Percentiles rank a stretch among this genome's conserved stretches.
These are phyloP conservation scores for Glaucidium brasilianum DNA, from an alignment of 2,113 vertebrate genomes.

Conservation along the genomic window DNA sequence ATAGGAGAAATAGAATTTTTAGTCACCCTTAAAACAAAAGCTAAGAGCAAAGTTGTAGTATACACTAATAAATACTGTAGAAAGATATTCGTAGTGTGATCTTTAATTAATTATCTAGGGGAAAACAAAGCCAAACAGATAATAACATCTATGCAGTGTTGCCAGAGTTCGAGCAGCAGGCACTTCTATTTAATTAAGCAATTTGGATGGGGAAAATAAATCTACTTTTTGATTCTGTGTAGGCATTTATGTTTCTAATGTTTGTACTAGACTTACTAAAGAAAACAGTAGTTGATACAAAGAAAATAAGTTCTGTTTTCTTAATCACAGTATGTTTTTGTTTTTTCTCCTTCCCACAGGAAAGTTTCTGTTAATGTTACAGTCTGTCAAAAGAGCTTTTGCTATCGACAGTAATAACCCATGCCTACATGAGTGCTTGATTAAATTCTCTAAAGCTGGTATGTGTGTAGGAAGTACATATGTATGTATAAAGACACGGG, in stretches of 20 bases:
- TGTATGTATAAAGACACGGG: not conserved
- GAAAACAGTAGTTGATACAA: not conserved
- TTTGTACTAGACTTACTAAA: not conserved
- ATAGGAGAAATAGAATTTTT: not conserved
- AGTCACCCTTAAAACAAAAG: not conserved
- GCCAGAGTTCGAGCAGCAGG: not conserved
- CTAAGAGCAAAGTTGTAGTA: not conserved
- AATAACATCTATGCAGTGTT: not conserved
- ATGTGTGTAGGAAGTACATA: slow-evolving; percentile 1
- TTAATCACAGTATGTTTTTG: not conserved
- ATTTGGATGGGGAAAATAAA: not conserved
- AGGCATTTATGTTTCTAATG: not conserved
- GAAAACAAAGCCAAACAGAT: not conserved
- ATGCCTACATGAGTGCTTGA: slow-evolving; percentile 82
- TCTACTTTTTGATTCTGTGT: not conserved
- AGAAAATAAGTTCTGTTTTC: not conserved
- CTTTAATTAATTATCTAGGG: not conserved
- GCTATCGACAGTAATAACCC: slow-evolving; percentile 77
- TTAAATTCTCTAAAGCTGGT: slow-evolving; percentile 82
- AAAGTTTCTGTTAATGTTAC: slow-evolving; percentile 81
- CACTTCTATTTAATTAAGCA: not conserved
- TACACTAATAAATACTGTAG: not conserved
- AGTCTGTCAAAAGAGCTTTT: slow-evolving; percentile 82
- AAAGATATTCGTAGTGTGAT: not conserved
- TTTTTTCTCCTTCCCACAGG: slow-evolving; percentile 56